Conservation (phyloP, 2,113 vertebrate species). For the Colossoma macropomum region DNA sequence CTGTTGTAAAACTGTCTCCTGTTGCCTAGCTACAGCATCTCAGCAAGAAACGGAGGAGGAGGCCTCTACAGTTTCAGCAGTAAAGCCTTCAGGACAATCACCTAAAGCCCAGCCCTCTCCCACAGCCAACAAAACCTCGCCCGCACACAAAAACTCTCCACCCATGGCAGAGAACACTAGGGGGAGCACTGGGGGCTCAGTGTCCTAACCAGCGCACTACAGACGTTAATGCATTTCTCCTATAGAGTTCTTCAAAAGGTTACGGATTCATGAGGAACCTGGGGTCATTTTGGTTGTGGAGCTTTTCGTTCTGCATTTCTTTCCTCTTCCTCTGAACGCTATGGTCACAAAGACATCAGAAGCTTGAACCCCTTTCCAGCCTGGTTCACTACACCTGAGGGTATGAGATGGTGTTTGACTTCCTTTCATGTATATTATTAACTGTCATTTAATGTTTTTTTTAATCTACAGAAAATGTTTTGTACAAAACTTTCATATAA, state of each 20-base stretch:
- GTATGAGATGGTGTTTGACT: constrained; percentile 1
- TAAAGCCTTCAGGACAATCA: constrained; percentile 83
- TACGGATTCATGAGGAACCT: background rate
- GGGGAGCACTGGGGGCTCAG: constrained; percentile 85
- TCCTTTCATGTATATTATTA: background rate
- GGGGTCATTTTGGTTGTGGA: constrained; percentile 52
- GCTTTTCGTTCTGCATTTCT: constrained; percentile 25
- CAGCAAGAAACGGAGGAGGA: constrained; percentile 92
- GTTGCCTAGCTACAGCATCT: constrained; percentile 83
- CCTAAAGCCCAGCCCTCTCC: constrained; percentile 80
- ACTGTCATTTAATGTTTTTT: constrained; percentile 33
- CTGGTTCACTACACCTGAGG: constrained; percentile 46
- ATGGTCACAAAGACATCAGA: constrained; percentile 13
- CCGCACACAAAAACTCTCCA: constrained; percentile 85
- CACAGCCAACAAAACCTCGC: constrained; percentile 75
- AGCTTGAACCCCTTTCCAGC: background rate
- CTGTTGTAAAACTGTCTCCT: background rate
- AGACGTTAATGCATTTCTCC: constrained; percentile 23
- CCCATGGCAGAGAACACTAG: constrained; percentile 87
- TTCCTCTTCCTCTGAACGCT: background rate
- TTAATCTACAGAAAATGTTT: constrained; percentile 32
- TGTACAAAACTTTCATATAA: constrained; percentile 41
- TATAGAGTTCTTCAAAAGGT: constrained; percentile 7
- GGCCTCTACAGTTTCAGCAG: constrained; percentile 79
- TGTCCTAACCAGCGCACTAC: constrained; percentile 73